Evolutionary conservation across 1,140 invertebrate species (phyloP).

Genomic region (Nebria ingens): DNA sequence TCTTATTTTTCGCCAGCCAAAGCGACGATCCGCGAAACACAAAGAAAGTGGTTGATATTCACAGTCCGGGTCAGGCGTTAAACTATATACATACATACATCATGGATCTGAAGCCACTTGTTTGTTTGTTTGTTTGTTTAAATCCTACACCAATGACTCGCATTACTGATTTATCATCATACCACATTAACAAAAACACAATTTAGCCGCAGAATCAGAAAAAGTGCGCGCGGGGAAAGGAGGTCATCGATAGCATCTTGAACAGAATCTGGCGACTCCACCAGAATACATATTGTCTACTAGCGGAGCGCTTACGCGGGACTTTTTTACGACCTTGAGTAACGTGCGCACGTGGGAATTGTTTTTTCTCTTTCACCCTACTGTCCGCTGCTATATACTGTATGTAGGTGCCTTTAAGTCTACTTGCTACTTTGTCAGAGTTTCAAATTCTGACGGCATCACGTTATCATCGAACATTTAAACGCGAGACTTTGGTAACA

Average conservation of each 20-base stretch:
- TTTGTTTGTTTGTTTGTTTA: no score
- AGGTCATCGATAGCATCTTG: neutral
- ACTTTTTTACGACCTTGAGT: neutral
- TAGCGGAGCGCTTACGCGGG: neutral
- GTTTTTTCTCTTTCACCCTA: neutral
- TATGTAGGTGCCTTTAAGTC: no score
- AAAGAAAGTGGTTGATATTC: neutral
- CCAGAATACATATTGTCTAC: constrained; percentile 5
- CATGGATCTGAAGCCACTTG: neutral
- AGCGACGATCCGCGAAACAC: neutral
- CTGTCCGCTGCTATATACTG: neutral
- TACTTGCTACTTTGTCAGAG: no score
- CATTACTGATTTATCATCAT: neutral
- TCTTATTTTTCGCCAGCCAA: constrained; percentile 2
- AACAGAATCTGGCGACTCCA: neutral
- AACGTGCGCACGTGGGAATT: constrained; percentile 6
- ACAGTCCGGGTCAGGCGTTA: neutral
- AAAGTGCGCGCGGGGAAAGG: no score
- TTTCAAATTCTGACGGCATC: no score
- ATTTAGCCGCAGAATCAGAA: no score
- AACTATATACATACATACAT: no score
- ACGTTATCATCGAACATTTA: neutral
- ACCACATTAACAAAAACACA: no score
- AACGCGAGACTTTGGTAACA: neutral
- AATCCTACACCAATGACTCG: no score